Conservation (phyloP, 1,140 invertebrate species). For the Anthonomus grandis region DNA sequence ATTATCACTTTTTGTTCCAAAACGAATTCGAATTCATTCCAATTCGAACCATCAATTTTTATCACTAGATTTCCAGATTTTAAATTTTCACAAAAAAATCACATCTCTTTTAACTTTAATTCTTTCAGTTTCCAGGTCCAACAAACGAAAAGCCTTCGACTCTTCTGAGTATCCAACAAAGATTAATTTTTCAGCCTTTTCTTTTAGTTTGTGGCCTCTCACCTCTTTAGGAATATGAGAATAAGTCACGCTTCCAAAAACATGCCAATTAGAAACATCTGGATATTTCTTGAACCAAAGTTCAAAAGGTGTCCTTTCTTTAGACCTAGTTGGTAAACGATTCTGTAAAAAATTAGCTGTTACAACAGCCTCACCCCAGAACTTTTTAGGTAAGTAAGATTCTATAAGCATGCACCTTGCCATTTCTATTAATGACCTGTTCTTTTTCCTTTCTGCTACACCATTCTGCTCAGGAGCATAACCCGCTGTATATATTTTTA, state of each 20-base stretch:
- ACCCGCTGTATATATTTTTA: not conserved
- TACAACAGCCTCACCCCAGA: slow-evolving; percentile 10
- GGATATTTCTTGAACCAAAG: slow-evolving; percentile 21
- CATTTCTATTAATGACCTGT: slow-evolving; percentile 16
- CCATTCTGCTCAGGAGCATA: slow-evolving; percentile 18
- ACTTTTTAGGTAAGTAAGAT: slow-evolving; percentile 3
- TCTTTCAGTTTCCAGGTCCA: not conserved
- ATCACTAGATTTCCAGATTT: too few relatives aligned
- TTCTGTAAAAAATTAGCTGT: slow-evolving; percentile 21
- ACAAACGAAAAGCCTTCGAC: slow-evolving; percentile 9
- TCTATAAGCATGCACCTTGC: slow-evolving; percentile 16
- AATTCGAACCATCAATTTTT: too few relatives aligned
- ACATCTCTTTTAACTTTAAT: too few relatives aligned
- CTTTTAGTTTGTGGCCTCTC: slow-evolving; percentile 3
- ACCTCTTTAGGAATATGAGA: slow-evolving; percentile 1
- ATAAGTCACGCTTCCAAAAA: slow-evolving; percentile 10
- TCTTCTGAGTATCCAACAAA: slow-evolving; percentile 12
- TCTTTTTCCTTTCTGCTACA: slow-evolving; percentile 15
- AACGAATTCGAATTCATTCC: too few relatives aligned
- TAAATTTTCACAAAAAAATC: too few relatives aligned
- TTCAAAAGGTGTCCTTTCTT: slow-evolving; percentile 19
- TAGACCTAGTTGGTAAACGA: slow-evolving; percentile 7
- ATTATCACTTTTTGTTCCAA: not conserved
- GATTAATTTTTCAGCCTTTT: slow-evolving; percentile 4
- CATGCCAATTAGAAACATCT: slow-evolving; percentile 20